These are phyloP conservation scores for Plutella xylostella DNA, from an alignment of 2,888 invertebrate genomes.

Conservation along the genomic window DNA sequence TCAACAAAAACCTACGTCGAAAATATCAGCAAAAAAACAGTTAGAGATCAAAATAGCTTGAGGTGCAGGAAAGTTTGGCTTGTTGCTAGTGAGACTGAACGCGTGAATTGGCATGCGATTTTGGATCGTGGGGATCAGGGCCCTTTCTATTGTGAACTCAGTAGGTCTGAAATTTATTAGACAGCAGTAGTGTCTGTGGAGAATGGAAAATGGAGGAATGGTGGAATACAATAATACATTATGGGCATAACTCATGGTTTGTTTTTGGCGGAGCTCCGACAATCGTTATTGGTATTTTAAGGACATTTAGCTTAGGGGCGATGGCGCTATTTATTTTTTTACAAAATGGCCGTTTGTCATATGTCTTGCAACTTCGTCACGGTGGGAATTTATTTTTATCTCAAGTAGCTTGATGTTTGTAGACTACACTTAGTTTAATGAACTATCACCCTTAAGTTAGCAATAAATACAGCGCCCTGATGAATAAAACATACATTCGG, in stretches of 20 bases:
- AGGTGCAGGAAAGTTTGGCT: constrained; percentile 21
- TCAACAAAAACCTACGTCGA: constrained; percentile 56
- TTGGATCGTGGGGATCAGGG: constrained; percentile 39
- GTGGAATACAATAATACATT: constrained; percentile 59
- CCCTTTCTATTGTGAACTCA: constrained; percentile 66
- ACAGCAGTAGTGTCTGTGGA: constrained; percentile 65
- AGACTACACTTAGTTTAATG: no score
- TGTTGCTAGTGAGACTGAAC: constrained; percentile 34
- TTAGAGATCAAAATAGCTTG: constrained; percentile 44
- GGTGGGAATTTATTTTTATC: constrained; percentile 55
- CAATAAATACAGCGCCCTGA: no score
- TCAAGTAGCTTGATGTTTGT: constrained; percentile 28
- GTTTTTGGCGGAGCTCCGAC: constrained; percentile 68
- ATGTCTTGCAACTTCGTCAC: constrained; percentile 52
- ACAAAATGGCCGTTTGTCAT: constrained; percentile 47
- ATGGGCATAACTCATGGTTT: constrained; percentile 67
- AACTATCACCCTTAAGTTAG: no score
- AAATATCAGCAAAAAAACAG: constrained; percentile 51
- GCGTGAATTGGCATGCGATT: constrained; percentile 44
- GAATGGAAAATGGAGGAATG: constrained; percentile 69
- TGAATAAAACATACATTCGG: no score
- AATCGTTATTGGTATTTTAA: constrained; percentile 67
- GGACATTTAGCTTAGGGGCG: constrained; percentile 52
- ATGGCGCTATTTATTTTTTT: constrained; percentile 42
- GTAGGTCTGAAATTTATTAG: constrained; percentile 68